Base-by-base conservation (phyloP, 2,888 invertebrate species). In the Erebia aethiops region DNA sequence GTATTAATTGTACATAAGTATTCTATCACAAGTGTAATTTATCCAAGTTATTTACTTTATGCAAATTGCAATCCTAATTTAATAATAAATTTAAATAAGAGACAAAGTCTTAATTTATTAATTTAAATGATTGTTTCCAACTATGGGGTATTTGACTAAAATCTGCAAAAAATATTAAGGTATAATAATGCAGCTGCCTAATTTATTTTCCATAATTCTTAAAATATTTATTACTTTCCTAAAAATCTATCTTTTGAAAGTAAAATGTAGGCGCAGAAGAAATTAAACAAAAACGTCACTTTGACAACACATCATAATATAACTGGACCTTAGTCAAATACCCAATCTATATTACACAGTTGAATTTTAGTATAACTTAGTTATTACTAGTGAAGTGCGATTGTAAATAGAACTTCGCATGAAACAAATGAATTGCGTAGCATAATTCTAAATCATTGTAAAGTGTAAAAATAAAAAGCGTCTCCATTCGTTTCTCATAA, bases 391-490 rank as follows among this genome's bases (percentile, higher is more conserved):
- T 41, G n/a, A 16, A 69, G 56, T 70, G 75, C 69, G 71, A 71
- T n/a, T 72, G 70, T 74, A 69, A 46, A 71, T 74, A 71, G 65
- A 70, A 54, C 58, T 67, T 71, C 76, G 74, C 69, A 64, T 71
- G 70, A 62, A 68, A 62, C 54, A 74, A 77, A 81, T 82, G 81
- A 80, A 85, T 86, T 87, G 91, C 92, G 92, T 92, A 92, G 89
- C 84, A 89, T 90, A 86, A 92, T 91, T 92, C 92, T 91, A 91
- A 92, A 90, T 82, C 77, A 81, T 83, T 90, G 91, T 92, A 92
- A 89, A 91, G 78, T 91, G 91, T 92, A 92, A 74, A 85, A 86
- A 89, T 92, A 92, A 74, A 85, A 86, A 89, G 79, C 35, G 51
- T 70, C 49, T 54, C 26, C 64, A 65, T 62, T 66, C 11, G 13